These are phyloP conservation scores for Ctenopoma multispine DNA, from an alignment of 2,797 vertebrate species.

Conservation along the genomic window DNA sequence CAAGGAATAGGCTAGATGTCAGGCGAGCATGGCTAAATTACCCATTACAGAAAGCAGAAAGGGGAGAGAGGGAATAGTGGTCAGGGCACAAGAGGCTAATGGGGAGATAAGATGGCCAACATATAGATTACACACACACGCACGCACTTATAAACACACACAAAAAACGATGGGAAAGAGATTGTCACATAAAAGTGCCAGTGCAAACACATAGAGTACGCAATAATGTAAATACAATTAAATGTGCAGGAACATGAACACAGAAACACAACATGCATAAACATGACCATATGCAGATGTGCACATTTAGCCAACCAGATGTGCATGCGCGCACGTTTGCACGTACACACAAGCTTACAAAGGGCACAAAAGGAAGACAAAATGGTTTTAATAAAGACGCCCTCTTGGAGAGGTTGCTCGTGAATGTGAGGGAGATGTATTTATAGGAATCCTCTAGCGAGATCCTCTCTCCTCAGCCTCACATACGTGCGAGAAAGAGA, in stretches of 20 bases:
- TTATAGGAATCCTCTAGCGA: conserved; percentile 81
- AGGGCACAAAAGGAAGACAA: conserved; percentile 76
- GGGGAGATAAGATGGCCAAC: conserved; percentile 84
- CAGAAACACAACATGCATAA: conserved; percentile 3
- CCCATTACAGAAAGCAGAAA: conserved; percentile 86
- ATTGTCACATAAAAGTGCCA: conserved; percentile 48
- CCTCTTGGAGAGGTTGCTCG: conserved; percentile 79
- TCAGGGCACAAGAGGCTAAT: conserved; percentile 85
- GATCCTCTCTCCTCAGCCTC: conserved; percentile 64
- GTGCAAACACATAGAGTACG: conserved; percentile 36
- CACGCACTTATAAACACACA: conserved; percentile 25
- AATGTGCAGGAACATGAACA: conserved; percentile 32
- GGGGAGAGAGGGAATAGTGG: conserved; percentile 82
- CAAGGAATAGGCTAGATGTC: conserved; percentile 88
- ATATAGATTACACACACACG: conserved; percentile 67
- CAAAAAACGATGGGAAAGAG: conserved; percentile 48
- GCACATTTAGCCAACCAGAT: too few species aligned
- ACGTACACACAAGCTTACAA: conserved; percentile 45
- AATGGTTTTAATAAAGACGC: conserved; percentile 83
- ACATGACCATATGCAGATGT: background rate
- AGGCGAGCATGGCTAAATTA: conserved; percentile 88
- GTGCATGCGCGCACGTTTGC: background rate
- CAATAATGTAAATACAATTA: conserved; percentile 56
- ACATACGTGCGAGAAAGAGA: conserved; percentile 58
- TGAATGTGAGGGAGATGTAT: conserved; percentile 82